Base-by-base conservation (phyloP, 2,113 vertebrate species). In the Plotosus lineatus region DNA sequence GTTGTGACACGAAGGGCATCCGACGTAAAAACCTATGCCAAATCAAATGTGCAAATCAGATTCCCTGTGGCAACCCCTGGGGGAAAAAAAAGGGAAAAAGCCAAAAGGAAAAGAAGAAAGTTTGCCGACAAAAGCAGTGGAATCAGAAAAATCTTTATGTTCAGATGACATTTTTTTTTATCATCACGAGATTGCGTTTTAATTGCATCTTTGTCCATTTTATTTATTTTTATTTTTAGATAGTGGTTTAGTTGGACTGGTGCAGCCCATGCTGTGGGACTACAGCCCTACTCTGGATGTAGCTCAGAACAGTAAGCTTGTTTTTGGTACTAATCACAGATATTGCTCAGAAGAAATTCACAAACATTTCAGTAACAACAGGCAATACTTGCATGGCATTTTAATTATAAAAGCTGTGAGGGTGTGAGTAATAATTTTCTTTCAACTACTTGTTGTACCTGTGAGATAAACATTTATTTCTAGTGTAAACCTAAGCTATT, bases 241-340 rank as follows among this genome's bases (percentile, higher is more conserved):
- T 0, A 98, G 96, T 0, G 95, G 94, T 26, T 84, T 99, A 15
- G 92, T 94, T 0, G 93, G 95, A 78, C 90, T 97, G 0, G 93
- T 95, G 85, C 94, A 98, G 88, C 95, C 92, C 0, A 97, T 99
- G 96, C 89, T 99, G 85, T 99, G 98, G 98, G 96, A 98, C 91
- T 99, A 99, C 26, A 87, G 87, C 28, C 92, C 95, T 0, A 88
- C 94, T 87, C 90, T 99, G 21, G 91, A 98, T 0, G 92, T 97
- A 81, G 87, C 91, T 0, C 75, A 80, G 84, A 97, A 94, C 83
- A 94, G 97, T 99, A 91, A 80, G 92, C 36, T n/a, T 74, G 7
- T 6, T 31, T 48, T 60, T 75, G 17, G 8, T 21, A 23, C 12
- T 26, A 10, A 53, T 50, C 50, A 2, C 23, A 33, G 40, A 14